Evolutionary conservation across 1,140 invertebrate genomes (phyloP).

Genomic region (Phymastichus coffea): DNA sequence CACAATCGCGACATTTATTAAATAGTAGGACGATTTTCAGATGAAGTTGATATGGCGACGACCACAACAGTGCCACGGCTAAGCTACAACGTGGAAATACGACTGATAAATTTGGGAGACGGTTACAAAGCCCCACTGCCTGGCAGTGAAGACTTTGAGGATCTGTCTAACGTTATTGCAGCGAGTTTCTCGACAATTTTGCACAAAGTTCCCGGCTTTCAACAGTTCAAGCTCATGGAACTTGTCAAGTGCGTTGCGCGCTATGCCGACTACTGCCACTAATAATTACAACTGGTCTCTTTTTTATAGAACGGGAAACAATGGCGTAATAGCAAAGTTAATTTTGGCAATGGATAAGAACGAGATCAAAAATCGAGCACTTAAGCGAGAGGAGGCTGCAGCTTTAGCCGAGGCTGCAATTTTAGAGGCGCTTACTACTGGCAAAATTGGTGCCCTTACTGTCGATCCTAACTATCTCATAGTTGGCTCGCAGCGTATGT

Average conservation of each 20-base stretch:
- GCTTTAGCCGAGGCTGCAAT: slow-evolving; percentile 59
- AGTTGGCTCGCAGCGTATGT: slow-evolving; percentile 63
- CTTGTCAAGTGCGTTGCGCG: slow-evolving; percentile 66
- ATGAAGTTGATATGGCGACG: slow-evolving; percentile 59
- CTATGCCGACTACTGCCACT: too few species aligned
- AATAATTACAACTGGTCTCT: too few species aligned
- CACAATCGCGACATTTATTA: neutral
- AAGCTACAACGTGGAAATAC: slow-evolving; percentile 72
- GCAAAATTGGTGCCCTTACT: slow-evolving; percentile 72
- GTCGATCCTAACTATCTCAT: slow-evolving; percentile 77
- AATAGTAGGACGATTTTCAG: slow-evolving; percentile 27
- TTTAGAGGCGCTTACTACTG: slow-evolving; percentile 67
- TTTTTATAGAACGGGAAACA: slow-evolving; percentile 52
- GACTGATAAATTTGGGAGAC: slow-evolving; percentile 74
- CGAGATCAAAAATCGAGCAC: slow-evolving; percentile 61
- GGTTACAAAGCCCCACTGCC: slow-evolving; percentile 70
- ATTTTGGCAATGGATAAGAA: slow-evolving; percentile 68
- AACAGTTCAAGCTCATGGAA: slow-evolving; percentile 67
- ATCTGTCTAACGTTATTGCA: slow-evolving; percentile 69
- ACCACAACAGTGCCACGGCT: slow-evolving; percentile 63
- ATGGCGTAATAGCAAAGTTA: slow-evolving; percentile 66
- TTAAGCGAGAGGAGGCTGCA: slow-evolving; percentile 50
- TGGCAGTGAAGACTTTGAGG: slow-evolving; percentile 71
- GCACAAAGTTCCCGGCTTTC: slow-evolving; percentile 69
- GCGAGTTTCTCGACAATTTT: slow-evolving; percentile 66